These are phyloP conservation scores for Proterorhinus semilunaris DNA, from an alignment of 2,113 vertebrate genomes.

Conservation along the genomic window DNA sequence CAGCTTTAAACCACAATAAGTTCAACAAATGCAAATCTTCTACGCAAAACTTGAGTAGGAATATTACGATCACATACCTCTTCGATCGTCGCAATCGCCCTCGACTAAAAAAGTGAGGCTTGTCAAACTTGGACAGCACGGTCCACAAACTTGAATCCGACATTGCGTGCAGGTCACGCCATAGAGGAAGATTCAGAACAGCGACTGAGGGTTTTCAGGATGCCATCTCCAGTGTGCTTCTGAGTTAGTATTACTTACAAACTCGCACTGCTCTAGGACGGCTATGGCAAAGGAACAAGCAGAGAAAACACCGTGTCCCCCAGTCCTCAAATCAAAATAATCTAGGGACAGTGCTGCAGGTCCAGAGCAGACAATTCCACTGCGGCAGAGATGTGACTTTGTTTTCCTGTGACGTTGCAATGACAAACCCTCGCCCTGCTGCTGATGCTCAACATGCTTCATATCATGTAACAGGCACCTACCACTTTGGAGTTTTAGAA, in stretches of 20 bases:
- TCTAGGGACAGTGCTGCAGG: constrained; percentile 57
- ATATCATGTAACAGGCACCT: constrained; percentile 85
- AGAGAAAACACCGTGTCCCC: constrained; percentile 64
- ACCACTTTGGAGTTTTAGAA: constrained; percentile 74
- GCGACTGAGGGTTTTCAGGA: constrained; percentile 31
- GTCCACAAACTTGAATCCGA: constrained; percentile 89
- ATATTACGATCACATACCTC: constrained; percentile 76
- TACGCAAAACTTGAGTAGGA: neutral
- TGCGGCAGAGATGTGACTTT: constrained; percentile 44
- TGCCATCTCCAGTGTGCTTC: constrained; percentile 38
- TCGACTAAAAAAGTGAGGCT: constrained; percentile 86
- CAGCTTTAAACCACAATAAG: neutral
- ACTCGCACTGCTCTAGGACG: constrained; percentile 61
- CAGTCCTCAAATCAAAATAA: constrained; percentile 60
- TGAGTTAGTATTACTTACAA: constrained; percentile 33
- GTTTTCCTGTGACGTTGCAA: constrained; percentile 38
- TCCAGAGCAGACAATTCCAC: constrained; percentile 49
- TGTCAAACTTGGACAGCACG: constrained; percentile 87
- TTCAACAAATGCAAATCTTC: neutral
- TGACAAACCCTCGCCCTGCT: constrained; percentile 55
- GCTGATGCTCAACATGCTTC: constrained; percentile 72
- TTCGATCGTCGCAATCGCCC: constrained; percentile 89
- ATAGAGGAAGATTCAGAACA: constrained; percentile 55
- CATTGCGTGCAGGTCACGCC: constrained; percentile 77
- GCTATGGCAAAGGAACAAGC: constrained; percentile 65